phyloP scores from a whole-genome alignment of 2,888 invertebrate genomes.

The Aspidiotus destructor region DNA sequence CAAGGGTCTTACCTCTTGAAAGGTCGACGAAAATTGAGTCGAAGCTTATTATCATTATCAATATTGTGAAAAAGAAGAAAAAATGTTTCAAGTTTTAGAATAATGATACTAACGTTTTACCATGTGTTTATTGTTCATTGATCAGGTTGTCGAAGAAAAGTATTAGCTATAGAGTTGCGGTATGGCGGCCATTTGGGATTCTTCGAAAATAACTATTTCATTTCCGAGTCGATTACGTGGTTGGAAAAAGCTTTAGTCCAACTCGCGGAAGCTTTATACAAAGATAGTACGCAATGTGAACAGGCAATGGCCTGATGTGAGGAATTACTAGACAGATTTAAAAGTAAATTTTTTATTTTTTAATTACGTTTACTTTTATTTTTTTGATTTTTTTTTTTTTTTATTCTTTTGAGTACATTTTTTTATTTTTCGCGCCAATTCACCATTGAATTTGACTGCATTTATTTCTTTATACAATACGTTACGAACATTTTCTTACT shows the following conservation, averaged over 20 bases:
- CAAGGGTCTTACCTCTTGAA: too few relatives aligned
- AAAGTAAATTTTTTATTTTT: neutral
- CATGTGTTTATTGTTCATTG: slow-evolving; percentile 19
- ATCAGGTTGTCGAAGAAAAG: slow-evolving; percentile 37
- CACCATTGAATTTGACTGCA: neutral
- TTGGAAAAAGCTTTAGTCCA: slow-evolving; percentile 72
- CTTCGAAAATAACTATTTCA: slow-evolving; percentile 78
- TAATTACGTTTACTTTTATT: neutral
- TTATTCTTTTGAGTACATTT: slow-evolving; percentile 8
- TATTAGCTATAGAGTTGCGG: slow-evolving; percentile 67
- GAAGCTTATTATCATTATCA: too few relatives aligned
- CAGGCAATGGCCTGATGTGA: neutral
- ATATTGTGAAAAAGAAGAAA: too few relatives aligned
- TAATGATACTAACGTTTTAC: slow-evolving; percentile 6
- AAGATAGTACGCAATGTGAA: slow-evolving; percentile 5
- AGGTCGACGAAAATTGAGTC: too few relatives aligned
- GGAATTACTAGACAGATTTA: neutral
- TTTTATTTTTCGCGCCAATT: neutral
- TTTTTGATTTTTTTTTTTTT: neutral
- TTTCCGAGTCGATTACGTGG: slow-evolving; percentile 88
- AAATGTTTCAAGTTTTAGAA: too few relatives aligned
- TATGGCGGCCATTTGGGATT: slow-evolving; percentile 94
- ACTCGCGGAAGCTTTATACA: slow-evolving; percentile 24
- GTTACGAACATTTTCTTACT: neutral
- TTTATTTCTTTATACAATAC: neutral